Conservation (phyloP, 2,888 invertebrate genomes). For the Toxonevra muliebris region DNA sequence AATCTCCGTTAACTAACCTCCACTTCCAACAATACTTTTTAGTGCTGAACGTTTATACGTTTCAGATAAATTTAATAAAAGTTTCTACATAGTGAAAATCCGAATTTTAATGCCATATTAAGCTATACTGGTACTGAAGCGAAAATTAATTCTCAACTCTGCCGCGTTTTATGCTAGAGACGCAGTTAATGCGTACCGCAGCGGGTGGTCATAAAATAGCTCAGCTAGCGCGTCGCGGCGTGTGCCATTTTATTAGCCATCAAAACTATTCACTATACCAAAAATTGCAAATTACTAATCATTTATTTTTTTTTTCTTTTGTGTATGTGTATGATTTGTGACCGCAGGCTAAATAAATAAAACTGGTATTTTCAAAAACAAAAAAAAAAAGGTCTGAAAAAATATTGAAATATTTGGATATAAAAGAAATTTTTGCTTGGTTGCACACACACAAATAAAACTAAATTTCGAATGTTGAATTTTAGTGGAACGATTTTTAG, state of each 20-base stretch:
- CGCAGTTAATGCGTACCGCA: neutral
- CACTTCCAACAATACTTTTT: too few species aligned
- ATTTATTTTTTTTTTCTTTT: neutral
- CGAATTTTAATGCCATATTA: too few species aligned
- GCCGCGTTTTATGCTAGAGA: too few species aligned
- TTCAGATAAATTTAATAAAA: too few species aligned
- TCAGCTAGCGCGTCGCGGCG: neutral
- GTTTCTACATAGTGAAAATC: too few species aligned
- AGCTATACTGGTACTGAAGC: too few species aligned
- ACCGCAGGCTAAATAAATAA: constrained; percentile 24
- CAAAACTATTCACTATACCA: neutral
- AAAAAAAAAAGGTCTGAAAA: neutral
- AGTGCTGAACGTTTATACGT: too few species aligned
- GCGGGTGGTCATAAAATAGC: constrained; percentile 12
- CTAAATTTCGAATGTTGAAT: neutral
- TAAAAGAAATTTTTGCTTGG: constrained; percentile 22
- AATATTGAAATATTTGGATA: constrained; percentile 12
- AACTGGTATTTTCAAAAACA: neutral
- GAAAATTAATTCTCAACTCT: too few species aligned
- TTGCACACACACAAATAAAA: constrained; percentile 17
- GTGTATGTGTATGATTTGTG: constrained; percentile 23
- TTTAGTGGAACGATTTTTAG: neutral
- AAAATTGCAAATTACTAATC: neutral
- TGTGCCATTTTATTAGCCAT: constrained; percentile 16
- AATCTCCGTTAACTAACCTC: too few species aligned